A percentile compares a stretch with the other conserved stretches of the same genome.
Evolutionary conservation across 2,113 vertebrate species (phyloP).

Genomic region (Bucco capensis): DNA sequence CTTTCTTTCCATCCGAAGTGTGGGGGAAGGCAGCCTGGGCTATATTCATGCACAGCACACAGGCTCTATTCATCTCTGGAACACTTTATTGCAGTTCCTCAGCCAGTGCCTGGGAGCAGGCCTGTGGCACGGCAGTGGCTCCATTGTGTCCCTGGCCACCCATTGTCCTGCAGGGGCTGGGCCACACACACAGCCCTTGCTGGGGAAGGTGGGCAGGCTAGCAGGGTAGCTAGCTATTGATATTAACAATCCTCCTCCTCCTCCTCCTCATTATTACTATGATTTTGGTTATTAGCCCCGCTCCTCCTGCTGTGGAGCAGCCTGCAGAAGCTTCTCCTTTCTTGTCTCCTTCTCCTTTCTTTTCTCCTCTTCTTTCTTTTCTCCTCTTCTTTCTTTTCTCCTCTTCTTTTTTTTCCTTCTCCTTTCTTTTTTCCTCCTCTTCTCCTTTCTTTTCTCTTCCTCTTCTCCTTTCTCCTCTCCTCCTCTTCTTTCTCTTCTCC

Average conservation of each 20-base stretch:
- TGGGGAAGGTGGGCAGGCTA: neutral
- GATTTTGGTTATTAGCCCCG: neutral
- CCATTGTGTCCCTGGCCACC: conserved; percentile 33
- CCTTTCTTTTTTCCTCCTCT: no score
- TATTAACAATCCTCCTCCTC: neutral
- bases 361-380: neutral
- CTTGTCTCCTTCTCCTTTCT: neutral
- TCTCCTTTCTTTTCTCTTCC: neutral
- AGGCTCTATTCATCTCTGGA: neutral
- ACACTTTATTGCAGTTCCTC: neutral
- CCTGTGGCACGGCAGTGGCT: neutral
- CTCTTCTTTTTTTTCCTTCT: no score
- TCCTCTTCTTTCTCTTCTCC: no score
- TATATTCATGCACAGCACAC: no score
- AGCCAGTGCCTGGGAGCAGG: neutral
- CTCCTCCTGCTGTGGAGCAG: neutral
- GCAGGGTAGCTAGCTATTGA: neutral
- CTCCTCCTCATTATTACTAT: neutral
- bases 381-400: no score
- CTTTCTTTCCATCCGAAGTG: no score
- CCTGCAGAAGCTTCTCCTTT: neutral
- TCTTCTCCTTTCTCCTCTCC: no score
- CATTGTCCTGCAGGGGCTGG: neutral
- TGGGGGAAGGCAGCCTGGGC: neutral
- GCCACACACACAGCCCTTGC: neutral